These are phyloP conservation scores for Drusus annulatus DNA, from an alignment of 1,140 invertebrate species.

Conservation along the genomic window DNA sequence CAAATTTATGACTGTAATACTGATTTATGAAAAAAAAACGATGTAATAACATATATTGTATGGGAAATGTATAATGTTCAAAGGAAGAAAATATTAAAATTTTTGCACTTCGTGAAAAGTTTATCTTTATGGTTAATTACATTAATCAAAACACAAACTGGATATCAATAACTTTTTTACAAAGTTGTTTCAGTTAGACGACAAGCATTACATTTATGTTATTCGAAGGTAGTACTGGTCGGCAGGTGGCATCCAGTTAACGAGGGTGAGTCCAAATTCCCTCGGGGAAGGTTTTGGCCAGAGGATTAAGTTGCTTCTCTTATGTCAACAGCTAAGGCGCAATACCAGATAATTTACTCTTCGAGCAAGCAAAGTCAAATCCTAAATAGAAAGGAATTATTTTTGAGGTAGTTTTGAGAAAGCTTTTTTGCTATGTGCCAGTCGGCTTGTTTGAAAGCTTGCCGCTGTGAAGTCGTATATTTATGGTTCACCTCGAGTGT, in stretches of 20 bases:
- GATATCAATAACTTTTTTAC: conserved; percentile 3
- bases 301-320: conserved; percentile 28
- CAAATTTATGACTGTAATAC: too few relatives aligned
- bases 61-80: too few relatives aligned
- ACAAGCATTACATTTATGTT: conserved; percentile 13
- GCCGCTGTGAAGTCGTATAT: neutral
- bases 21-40: too few relatives aligned
- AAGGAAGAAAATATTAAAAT: neutral
- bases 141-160: neutral
- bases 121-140: neutral
- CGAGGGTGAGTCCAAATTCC: conserved; percentile 34
- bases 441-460: neutral
- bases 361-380: neutral
- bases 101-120: conserved; percentile 1
- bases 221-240: neutral
- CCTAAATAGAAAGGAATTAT: neutral
- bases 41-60: too few relatives aligned
- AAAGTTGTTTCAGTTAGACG: conserved; percentile 2
- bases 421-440: neutral
- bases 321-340: neutral
- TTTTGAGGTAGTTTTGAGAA: neutral
- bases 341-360: neutral
- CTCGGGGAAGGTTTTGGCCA: conserved; percentile 18
- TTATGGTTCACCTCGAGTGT: conserved; percentile 20
- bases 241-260: conserved; percentile 40